Percentiles rank a stretch among this genome's conserved stretches.
phyloP scores from a whole-genome alignment of 2,797 vertebrate species.

The Syngnathus acus region DNA sequence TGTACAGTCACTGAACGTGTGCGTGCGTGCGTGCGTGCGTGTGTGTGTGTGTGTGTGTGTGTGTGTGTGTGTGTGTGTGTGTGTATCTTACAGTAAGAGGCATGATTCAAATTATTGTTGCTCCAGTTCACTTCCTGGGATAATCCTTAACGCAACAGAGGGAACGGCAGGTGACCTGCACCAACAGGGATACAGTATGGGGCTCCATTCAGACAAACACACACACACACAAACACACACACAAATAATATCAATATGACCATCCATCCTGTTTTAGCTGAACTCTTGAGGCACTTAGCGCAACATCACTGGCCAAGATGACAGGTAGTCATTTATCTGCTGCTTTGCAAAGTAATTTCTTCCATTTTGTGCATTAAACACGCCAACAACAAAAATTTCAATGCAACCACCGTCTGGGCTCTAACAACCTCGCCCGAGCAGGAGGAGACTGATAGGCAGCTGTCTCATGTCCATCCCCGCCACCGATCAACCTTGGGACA shows the following conservation, averaged over 20 bases:
- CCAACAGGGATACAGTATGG: constrained; percentile 49
- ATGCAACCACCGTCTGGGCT: constrained; percentile 52
- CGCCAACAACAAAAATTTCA: constrained; percentile 57
- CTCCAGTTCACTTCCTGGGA: constrained; percentile 78
- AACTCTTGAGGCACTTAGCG: constrained; percentile 8
- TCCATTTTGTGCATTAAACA: constrained; percentile 59
- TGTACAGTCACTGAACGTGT: too few species aligned
- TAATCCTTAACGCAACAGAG: constrained; percentile 72
- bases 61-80: constrained; percentile 30
- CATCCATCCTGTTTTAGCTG: constrained; percentile 16
- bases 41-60: constrained; percentile 14
- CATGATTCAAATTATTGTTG: constrained; percentile 67
- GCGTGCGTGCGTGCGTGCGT: too few species aligned
- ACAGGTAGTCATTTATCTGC: constrained; percentile 49
- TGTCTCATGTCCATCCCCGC: constrained; percentile 58
- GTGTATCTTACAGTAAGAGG: constrained; percentile 46
- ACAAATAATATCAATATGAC: constrained; percentile 62
- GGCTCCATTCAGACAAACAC: constrained; percentile 52
- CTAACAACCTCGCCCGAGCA: constrained; percentile 46
- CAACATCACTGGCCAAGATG: constrained; percentile 40
- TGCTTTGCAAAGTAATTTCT: constrained; percentile 55
- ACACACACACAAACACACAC: constrained; percentile 33
- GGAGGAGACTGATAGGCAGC: constrained; percentile 67
- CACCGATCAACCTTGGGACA: constrained; percentile 61
- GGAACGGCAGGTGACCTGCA: constrained; percentile 63